These are phyloP conservation scores for Baronia brevicornis DNA, from an alignment of 2,888 invertebrate genomes.

Conservation along the genomic window DNA sequence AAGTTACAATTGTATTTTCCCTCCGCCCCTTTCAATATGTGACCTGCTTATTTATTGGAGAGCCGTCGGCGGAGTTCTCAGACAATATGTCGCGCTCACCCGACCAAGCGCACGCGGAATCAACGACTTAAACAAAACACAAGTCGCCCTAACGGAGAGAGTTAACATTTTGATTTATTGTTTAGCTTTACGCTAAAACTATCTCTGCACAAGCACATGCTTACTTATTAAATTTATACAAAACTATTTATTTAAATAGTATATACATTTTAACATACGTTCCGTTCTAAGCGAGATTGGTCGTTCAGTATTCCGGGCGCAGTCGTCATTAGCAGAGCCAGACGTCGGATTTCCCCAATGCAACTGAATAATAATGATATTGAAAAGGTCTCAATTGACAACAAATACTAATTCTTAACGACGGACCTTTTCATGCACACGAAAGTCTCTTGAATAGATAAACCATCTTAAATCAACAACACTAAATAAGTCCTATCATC, in stretches of 20 bases:
- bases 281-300: slow-evolving; percentile 25
- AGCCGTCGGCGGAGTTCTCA: slow-evolving; percentile 68
- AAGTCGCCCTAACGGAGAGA: slow-evolving; percentile 51
- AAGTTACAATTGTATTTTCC: slow-evolving; percentile 74
- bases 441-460: no score
- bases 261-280: no score
- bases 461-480: no score
- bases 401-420: slow-evolving; percentile 30
- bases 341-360: slow-evolving; percentile 56
- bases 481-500: no score
- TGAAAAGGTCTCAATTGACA: slow-evolving; percentile 39
- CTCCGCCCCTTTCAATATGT: slow-evolving; percentile 72
- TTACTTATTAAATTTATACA: no score
- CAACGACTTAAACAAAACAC: slow-evolving; percentile 61
- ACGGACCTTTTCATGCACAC: no score
- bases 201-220: slow-evolving; percentile 7
- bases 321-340: slow-evolving; percentile 62
- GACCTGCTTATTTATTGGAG: slow-evolving; percentile 75
- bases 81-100: slow-evolving; percentile 71
- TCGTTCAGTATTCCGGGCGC: slow-evolving; percentile 62
- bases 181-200: slow-evolving; percentile 36
- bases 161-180: slow-evolving; percentile 56
- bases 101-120: slow-evolving; percentile 50
- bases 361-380: slow-evolving; percentile 61
- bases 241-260: no score